Percentiles rank a stretch among this genome's conserved stretches.
Evolutionary conservation across 2,113 vertebrate species (phyloP).

Genomic region (Erpornis zantholeuca): DNA sequence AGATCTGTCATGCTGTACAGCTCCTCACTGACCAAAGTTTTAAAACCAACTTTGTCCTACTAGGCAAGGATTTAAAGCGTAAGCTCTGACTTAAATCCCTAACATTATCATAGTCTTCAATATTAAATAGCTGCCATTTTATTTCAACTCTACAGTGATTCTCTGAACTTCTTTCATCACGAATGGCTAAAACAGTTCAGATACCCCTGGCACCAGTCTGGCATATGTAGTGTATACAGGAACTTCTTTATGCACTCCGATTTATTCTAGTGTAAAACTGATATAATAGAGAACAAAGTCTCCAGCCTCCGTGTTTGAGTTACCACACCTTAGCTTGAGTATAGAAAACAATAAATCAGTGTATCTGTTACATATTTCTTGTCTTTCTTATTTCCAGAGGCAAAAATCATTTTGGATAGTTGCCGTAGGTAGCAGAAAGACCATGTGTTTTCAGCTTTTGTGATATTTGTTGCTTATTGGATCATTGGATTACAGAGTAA

Average conservation of each 20-base stretch:
- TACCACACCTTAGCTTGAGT: neutral
- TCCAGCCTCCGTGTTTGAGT: neutral
- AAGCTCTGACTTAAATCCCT: neutral
- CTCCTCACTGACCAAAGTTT: neutral
- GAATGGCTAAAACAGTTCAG: neutral
- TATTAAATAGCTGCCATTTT: neutral
- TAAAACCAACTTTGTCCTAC: neutral
- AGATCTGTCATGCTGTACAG: neutral
- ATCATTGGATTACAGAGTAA: neutral
- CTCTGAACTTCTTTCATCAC: neutral
- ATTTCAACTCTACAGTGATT: neutral
- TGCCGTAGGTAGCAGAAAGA: neutral
- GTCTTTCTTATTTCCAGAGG: neutral
- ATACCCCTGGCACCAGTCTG: neutral
- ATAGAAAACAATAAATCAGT: neutral
- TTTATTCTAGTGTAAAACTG: neutral
- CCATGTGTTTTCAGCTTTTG: neutral
- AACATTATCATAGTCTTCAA: neutral
- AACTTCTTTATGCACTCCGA: neutral
- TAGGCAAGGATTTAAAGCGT: neutral
- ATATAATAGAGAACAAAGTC: neutral
- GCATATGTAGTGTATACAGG: neutral
- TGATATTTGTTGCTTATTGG: neutral
- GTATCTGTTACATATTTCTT: neutral
- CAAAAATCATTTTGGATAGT: neutral